phyloP scores from a whole-genome alignment of 1,140 invertebrate species.

The Ceratina australensis region DNA sequence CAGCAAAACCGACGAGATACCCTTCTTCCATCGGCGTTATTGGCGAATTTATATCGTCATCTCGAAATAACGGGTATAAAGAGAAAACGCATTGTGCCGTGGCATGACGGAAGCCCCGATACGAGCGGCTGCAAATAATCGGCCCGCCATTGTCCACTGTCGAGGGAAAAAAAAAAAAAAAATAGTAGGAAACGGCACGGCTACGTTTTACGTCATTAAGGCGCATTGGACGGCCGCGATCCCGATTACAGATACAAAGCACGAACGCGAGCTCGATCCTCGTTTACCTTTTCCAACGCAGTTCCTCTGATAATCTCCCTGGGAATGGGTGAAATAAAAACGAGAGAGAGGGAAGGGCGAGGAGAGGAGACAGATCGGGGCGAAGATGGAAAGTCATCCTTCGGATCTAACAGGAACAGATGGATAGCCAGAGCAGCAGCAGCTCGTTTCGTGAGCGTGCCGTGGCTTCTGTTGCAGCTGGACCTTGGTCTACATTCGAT shows the following conservation, averaged over 20 bases:
- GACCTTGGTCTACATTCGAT: conserved; percentile 58
- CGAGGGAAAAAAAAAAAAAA: not conserved
- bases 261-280: not conserved
- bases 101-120: conserved; percentile 24
- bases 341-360: not conserved
- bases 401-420: conserved; percentile 52
- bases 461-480: conserved; percentile 54
- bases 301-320: conserved; percentile 18
- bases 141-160: conserved; percentile 14
- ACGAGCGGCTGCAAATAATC: not conserved
- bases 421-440: conserved; percentile 37
- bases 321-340: not conserved
- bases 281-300: not conserved
- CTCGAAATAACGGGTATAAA: conserved; percentile 30
- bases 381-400: conserved; percentile 49
- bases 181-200: not conserved
- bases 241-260: conserved; percentile 27
- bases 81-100: conserved; percentile 14
- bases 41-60: conserved; percentile 24
- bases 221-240: conserved; percentile 2
- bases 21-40: conserved; percentile 24
- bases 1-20: conserved; percentile 23
- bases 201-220: conserved; percentile 31
- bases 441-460: conserved; percentile 11
- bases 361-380: not conserved